Evolutionary conservation across 2,113 vertebrate genomes (phyloP).

Genomic region (Salvelinus fontinalis): DNA sequence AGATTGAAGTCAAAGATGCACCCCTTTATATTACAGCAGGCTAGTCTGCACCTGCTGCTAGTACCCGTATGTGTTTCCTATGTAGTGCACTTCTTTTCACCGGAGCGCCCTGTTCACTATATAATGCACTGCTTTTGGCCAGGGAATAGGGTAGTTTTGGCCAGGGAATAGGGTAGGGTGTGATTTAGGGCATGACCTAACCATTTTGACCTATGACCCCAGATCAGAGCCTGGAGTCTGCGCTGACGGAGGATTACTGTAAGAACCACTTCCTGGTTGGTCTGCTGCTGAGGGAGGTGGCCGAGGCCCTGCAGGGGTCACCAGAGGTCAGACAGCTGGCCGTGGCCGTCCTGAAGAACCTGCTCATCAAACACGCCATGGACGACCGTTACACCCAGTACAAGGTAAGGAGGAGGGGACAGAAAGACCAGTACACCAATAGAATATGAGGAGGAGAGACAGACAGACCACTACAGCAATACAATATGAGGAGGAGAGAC

Average conservation of each 20-base stretch:
- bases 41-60: background rate
- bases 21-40: background rate
- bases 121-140: too few relatives aligned
- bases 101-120: background rate
- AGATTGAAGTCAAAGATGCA: background rate
- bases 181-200: background rate
- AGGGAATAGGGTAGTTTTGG: background rate
- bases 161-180: background rate
- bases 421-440: background rate
- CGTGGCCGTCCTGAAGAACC: conserved; percentile 88
- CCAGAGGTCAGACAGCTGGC: conserved; percentile 86
- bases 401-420: conserved; percentile 69
- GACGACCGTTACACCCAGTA: conserved; percentile 87
- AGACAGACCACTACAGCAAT: background rate
- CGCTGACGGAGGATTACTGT: conserved; percentile 93
- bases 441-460: background rate
- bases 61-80: too few relatives aligned
- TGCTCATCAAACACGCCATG: conserved; percentile 93
- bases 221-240: conserved; percentile 93
- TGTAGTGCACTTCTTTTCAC: background rate
- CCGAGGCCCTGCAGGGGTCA: conserved; percentile 84
- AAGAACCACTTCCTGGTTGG: conserved; percentile 94
- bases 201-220: conserved; percentile 46
- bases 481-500: background rate
- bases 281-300: conserved; percentile 87